Conservation (phyloP, 1,140 invertebrate species). For the Mercenaria mercenaria region DNA sequence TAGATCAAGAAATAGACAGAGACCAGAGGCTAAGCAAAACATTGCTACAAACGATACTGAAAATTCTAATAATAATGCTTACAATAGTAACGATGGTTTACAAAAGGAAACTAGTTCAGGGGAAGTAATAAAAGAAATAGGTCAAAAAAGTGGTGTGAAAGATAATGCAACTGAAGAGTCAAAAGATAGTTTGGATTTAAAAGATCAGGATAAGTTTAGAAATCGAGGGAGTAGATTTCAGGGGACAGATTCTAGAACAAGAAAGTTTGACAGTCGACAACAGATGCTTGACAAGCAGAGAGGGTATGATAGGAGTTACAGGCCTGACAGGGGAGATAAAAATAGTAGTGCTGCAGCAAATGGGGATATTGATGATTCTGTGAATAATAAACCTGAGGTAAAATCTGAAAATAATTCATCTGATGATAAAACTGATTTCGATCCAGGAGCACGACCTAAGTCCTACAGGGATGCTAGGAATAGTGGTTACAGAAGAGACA, state of each 20-base stretch:
- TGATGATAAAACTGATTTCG: not conserved
- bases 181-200: not conserved
- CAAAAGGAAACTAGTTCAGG: not conserved
- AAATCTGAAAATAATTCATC: not conserved
- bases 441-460: not conserved
- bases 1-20: constrained; percentile 46
- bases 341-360: not conserved
- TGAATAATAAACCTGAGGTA: not conserved
- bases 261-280: constrained; percentile 31
- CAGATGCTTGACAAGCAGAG: not conserved
- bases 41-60: not conserved
- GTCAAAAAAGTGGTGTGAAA: not conserved
- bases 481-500: not conserved
- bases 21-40: constrained; percentile 21
- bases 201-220: not conserved
- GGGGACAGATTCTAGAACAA: constrained; percentile 50
- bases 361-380: not conserved
- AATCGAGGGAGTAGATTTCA: constrained; percentile 45
- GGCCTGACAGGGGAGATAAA: not conserved
- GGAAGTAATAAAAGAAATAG: not conserved
- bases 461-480: constrained; percentile 22
- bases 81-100: not conserved
- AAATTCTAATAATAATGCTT: constrained; percentile 4
- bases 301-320: constrained; percentile 23
- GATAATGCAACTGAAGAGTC: not conserved